Base-by-base conservation (phyloP, 2,888 invertebrate species). In the Habrosyne pyritoides region DNA sequence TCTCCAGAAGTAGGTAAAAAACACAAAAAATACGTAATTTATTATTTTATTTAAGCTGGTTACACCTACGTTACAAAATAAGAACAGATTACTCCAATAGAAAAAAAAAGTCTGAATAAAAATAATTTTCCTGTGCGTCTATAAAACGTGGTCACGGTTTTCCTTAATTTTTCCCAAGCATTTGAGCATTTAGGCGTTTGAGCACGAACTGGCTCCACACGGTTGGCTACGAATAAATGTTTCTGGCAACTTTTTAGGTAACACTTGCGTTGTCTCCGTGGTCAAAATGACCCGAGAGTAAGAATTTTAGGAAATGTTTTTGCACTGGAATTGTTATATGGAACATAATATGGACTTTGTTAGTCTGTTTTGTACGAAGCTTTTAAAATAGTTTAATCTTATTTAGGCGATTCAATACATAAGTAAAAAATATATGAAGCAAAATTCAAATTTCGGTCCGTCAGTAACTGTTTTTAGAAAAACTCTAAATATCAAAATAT, bases 131-230 rank as follows among this genome's bases (percentile, higher is more conserved):
- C 10, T 8, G 21, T 12, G 21, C 21, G n/a, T 22, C 1, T 7
- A 22, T 10, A 26, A 10, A 10, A 14, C 28, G 22, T n/a, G 28
- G 47, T 47, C 52, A 51, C 51, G 47, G 30, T 36, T 52, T 52
- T 47, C 47, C 52, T 55, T 52, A 55, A 52, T 55, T 52, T 55
- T 52, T 22, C 30, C 30, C n/a, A 52, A 55, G 46, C 30, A 51
- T 47, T 47, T 22, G 33, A 36, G 14, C 36, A 36, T 36, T 36
- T 36, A 6, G 7, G 14, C 36, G 14, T 14, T 36, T 36, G 14
- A 36, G 36, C 36, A 14, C 36, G 36, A 36, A 36, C 36, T 14
- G 36, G 14, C 36, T 14, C 14, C 36, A 36, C 36, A 36, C 36
- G 36, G 14, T 30, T 30, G 30, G 14, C 5, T 14, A 14, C 36